Base-by-base conservation (phyloP, 1,140 invertebrate species). In the Drosophila burlai region DNA sequence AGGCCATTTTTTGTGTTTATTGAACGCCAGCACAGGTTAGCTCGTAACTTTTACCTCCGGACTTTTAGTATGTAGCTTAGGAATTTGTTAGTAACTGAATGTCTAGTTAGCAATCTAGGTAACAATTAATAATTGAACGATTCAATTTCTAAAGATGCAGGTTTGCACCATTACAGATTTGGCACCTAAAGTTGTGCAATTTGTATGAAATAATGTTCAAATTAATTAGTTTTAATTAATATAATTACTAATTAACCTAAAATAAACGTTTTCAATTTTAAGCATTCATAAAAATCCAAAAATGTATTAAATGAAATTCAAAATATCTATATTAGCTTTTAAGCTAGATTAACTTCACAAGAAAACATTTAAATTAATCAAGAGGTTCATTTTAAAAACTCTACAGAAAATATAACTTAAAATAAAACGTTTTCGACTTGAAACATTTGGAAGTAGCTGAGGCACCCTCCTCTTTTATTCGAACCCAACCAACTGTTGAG, bases 401-500 rank as follows among this genome's bases (percentile, higher is more conserved):
- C 34, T 34, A 3, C 34, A 11, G 0, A 36, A 31, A 55, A 24
- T 3, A 24, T 5, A 10, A 26, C 8, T 24, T n/a, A 0, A 55
- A 38, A 21, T 16, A 16, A 55, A 57, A 38, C 34, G 4, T 24
- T 54, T 36, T 13, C 13, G 4, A 54, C 18, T 54, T 38, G 7
- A 16, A 55, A 24, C 18, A 16, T 24, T 55, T 40, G 0, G 5
- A 0, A 26, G 21, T 16, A 26, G 15, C 18, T 57, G 13, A 24
- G 31, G 2, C 24, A 8, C 15, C 10, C n/a, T 4, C 10, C 15
- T 6, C 6, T 34, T 18, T 38, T 38, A 16, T 40, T 57, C n/a
- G 13, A 36, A 9, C 24, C n/a, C 49, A 18, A 65, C 74, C 72
- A 76, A 57, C 61, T 76, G 74, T 76, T 76, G 72, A 61, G 31